These are phyloP conservation scores for Polypedilum pembai DNA, from an alignment of 1,140 invertebrate genomes.

Conservation along the genomic window DNA sequence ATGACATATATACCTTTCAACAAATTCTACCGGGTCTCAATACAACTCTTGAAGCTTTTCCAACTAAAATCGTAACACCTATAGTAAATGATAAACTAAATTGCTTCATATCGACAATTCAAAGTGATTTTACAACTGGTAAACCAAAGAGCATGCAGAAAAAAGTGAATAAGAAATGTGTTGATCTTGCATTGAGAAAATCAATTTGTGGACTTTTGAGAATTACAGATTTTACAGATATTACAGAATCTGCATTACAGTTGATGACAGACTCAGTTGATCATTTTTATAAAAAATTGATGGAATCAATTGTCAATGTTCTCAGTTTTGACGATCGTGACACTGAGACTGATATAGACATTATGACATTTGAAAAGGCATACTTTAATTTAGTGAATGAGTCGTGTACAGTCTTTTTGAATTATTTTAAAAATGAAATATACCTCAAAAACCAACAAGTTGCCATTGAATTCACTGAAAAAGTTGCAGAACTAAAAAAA, in stretches of 20 bases:
- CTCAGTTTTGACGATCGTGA: not conserved
- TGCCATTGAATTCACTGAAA: not conserved
- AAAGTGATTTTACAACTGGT: not conserved
- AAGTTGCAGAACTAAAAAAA: not conserved
- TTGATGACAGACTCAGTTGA: not conserved
- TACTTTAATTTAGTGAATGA: not conserved
- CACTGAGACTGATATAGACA: not conserved
- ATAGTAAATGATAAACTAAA: not conserved
- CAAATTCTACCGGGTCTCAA: not conserved
- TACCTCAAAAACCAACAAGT: not conserved
- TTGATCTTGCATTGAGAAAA: not conserved
- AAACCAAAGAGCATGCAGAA: not conserved
- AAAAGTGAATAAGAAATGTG: not conserved
- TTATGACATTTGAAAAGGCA: not conserved
- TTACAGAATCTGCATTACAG: not conserved
- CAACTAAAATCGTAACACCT: not conserved
- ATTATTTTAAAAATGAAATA: not conserved
- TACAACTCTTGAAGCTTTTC: not conserved
- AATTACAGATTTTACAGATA: not conserved
- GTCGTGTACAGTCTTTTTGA: not conserved
- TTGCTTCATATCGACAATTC: not conserved
- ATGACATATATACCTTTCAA: not conserved
- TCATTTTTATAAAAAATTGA: not conserved
- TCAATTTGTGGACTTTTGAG: slow-evolving; percentile 22
- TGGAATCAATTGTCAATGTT: slow-evolving; percentile 13